phyloP scores from a whole-genome alignment of 2,113 vertebrate species.

The Empidonax traillii region DNA sequence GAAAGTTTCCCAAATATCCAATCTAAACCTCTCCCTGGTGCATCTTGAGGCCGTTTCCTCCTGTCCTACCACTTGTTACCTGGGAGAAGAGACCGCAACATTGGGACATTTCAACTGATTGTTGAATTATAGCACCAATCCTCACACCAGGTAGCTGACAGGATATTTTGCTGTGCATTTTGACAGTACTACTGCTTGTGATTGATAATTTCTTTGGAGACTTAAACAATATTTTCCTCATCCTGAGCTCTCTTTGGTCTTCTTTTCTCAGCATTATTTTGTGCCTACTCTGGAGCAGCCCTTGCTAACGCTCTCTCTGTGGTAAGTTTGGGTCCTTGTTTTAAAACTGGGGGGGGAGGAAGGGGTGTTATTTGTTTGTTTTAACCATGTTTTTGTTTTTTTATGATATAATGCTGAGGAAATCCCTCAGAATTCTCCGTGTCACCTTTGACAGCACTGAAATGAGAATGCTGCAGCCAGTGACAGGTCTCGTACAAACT shows the following conservation, averaged over 20 bases:
- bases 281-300: conserved; percentile 87
- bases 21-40: neutral
- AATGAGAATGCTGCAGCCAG: neutral
- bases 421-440: neutral
- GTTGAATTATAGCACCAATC: neutral
- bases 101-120: neutral
- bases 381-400: neutral
- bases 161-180: neutral
- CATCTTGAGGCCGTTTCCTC: neutral
- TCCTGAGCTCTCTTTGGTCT: neutral
- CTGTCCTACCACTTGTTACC: neutral
- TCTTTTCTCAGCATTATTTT: conserved; percentile 78
- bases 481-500: neutral
- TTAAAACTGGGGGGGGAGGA: fast-evolving
- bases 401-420: neutral
- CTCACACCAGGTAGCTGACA: neutral
- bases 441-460: neutral
- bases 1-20: neutral
- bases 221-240: neutral
- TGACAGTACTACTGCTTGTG: neutral
- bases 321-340: conserved; percentile 67
- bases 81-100: neutral
- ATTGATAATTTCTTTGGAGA: neutral
- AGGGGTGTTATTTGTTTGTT: neutral
- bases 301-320: conserved; percentile 83